Evolutionary conservation across 2,888 invertebrate genomes (phyloP).

Genomic region (Petrolisthes manimaculis): DNA sequence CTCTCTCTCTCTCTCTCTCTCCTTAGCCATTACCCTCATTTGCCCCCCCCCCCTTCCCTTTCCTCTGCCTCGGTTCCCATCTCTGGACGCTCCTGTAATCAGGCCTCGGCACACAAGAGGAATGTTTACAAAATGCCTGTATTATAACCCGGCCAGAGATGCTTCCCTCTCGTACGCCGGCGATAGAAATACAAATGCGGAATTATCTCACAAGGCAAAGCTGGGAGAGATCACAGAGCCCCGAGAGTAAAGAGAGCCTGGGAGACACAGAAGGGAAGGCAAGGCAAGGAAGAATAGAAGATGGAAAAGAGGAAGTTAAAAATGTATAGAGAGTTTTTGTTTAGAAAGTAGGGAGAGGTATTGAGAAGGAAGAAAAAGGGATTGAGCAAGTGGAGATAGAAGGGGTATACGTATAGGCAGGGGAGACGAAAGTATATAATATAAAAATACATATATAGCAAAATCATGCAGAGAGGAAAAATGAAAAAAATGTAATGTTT

Average conservation of each 20-base stretch:
- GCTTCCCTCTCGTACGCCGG: conserved; percentile 39
- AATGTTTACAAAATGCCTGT: conserved; percentile 45
- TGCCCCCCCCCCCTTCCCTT: background rate
- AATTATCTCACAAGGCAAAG: conserved; percentile 38
- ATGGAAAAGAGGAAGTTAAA: background rate
- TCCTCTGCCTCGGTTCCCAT: conserved; percentile 4
- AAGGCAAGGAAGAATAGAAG: background rate
- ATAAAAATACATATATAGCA: background rate
- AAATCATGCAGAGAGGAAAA: background rate
- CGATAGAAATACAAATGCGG: conserved; percentile 53
- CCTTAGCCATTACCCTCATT: background rate
- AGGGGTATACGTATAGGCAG: background rate
- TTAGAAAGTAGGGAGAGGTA: background rate
- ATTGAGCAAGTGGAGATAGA: background rate
- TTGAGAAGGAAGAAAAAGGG: background rate
- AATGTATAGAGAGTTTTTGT: background rate
- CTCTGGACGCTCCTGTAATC: conserved; percentile 15
- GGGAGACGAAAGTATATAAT: background rate
- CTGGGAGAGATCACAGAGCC: conserved; percentile 32
- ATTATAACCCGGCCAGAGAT: conserved; percentile 37
- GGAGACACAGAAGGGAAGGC: background rate
- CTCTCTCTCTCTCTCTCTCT: background rate
- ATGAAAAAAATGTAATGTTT: background rate
- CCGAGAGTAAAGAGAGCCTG: conserved; percentile 15
- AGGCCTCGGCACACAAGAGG: conserved; percentile 17